Evolutionary conservation across 2,797 vertebrate genomes (phyloP).

Genomic region (Enteromius anoplus): DNA sequence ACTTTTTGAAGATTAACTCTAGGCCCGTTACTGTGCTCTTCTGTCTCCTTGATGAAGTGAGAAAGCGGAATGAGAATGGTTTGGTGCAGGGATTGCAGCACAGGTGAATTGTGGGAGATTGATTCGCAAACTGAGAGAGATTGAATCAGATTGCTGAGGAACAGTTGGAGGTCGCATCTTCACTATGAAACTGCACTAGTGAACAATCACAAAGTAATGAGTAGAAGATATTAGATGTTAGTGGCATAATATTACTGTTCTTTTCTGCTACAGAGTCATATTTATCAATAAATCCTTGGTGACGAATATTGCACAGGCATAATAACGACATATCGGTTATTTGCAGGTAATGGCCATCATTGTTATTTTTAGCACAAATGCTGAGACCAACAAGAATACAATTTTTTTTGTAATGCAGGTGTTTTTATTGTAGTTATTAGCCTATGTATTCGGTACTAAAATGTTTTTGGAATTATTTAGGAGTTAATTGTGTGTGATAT

Average conservation of each 20-base stretch:
- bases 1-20: conserved; percentile 58
- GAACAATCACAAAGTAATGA: background rate
- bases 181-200: conserved; percentile 11
- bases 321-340: conserved; percentile 28
- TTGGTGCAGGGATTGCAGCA: conserved; percentile 71
- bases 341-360: conserved; percentile 18
- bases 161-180: conserved; percentile 62
- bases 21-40: background rate
- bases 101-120: conserved; percentile 78
- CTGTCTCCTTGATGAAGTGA: conserved; percentile 22
- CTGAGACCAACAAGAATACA: background rate
- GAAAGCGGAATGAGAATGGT: conserved; percentile 53
- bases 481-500: conserved; percentile 29
- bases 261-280: conserved; percentile 34
- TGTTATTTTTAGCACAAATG: conserved; percentile 14
- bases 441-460: conserved; percentile 36
- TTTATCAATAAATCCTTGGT: conserved; percentile 25
- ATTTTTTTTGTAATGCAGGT: background rate
- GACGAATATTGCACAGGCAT: conserved; percentile 22
- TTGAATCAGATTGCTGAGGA: conserved; percentile 64
- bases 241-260: conserved; percentile 27
- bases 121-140: conserved; percentile 48
- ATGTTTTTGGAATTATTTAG: conserved; percentile 35
- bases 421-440: conserved; percentile 16
- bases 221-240: background rate